Evolutionary conservation across 2,113 vertebrate species (phyloP).

Genomic region (Passer montanus): DNA sequence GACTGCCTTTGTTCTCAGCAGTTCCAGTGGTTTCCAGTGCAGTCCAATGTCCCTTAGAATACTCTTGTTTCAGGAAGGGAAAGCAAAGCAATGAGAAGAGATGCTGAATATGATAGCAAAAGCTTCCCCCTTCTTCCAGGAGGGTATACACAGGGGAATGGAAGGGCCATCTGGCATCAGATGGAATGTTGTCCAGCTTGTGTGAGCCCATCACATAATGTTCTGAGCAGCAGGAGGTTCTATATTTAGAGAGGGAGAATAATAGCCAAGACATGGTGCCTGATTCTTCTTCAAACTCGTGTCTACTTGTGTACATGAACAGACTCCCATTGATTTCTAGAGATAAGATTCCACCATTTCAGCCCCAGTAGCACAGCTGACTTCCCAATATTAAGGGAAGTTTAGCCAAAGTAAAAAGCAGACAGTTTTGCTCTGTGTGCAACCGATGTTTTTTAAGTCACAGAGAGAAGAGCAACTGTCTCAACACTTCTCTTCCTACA

Average conservation of each 20-base stretch:
- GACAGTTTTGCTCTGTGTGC: neutral
- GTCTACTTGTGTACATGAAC: neutral
- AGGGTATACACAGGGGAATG: neutral
- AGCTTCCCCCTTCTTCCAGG: neutral
- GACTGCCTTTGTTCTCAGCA: neutral
- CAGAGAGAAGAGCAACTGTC: neutral
- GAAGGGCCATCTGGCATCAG: constrained; percentile 39
- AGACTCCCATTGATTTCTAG: neutral
- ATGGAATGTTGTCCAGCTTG: neutral
- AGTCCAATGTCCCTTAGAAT: neutral
- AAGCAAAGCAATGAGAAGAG: neutral
- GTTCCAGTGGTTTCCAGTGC: neutral
- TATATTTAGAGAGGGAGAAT: neutral
- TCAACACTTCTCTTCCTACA: neutral
- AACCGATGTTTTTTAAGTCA: neutral
- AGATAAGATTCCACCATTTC: neutral
- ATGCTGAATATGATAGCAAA: neutral
- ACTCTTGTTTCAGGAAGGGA: neutral
- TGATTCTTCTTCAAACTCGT: neutral
- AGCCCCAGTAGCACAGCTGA: neutral
- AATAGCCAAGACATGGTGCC: neutral
- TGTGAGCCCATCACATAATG: neutral
- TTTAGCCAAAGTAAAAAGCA: neutral
- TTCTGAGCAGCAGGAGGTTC: neutral
- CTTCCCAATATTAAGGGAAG: neutral